Conservation (phyloP, 2,797 vertebrate genomes). For the Peromyscus attwateri region DNA sequence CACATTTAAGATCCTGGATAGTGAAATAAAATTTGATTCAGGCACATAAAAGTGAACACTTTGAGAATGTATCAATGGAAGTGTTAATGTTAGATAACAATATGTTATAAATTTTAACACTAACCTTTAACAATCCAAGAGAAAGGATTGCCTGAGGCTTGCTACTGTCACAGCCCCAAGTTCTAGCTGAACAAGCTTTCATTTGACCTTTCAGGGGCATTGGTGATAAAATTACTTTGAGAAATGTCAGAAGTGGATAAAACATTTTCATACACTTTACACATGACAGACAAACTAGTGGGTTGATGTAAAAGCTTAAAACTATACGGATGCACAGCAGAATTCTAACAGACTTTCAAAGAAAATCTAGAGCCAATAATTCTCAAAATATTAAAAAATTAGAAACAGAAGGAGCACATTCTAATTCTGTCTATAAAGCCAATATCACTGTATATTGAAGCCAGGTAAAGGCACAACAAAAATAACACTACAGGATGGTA, state of each 20-base stretch:
- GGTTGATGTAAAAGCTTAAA: constrained; percentile 71
- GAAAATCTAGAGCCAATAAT: neutral
- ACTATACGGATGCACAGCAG: neutral
- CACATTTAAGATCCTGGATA: constrained; percentile 30
- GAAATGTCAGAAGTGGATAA: constrained; percentile 72
- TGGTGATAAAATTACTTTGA: constrained; percentile 70
- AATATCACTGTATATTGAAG: neutral
- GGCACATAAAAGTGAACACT: constrained; percentile 58
- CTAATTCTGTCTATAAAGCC: neutral
- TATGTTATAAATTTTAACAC: constrained; percentile 78
- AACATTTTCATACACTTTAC: constrained; percentile 45
- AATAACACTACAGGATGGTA: neutral
- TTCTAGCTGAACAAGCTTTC: constrained; percentile 78
- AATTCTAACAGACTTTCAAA: neutral
- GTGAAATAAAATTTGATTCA: constrained; percentile 71
- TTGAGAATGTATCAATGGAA: constrained; percentile 49
- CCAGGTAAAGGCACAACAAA: neutral
- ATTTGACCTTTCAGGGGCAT: constrained; percentile 65
- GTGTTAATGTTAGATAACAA: constrained; percentile 71
- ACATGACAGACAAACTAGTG: constrained; percentile 55
- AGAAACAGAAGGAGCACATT: neutral
- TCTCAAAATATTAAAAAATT: neutral
- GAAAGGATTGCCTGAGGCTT: constrained; percentile 71
- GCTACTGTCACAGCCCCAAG: constrained; percentile 63
- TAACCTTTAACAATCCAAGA: constrained; percentile 79